phyloP scores from a whole-genome alignment of 2,113 vertebrate species.

The Nettapus auritus region DNA sequence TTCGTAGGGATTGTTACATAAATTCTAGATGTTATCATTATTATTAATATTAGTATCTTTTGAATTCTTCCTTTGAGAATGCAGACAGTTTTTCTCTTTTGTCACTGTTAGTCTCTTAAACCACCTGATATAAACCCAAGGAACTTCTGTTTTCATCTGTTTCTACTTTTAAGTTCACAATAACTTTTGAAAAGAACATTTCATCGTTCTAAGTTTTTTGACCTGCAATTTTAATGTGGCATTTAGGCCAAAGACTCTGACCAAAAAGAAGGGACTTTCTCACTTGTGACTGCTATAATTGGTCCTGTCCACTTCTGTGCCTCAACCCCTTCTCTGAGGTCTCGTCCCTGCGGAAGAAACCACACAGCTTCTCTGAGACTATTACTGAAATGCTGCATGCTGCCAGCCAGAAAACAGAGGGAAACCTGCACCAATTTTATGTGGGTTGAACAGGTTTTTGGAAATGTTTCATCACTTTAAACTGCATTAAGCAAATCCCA shows the following conservation, averaged over 20 bases:
- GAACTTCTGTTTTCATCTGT: not conserved
- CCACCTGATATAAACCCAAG: not conserved
- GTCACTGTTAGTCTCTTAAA: not conserved
- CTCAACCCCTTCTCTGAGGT: not conserved
- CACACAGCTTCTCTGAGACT: not conserved
- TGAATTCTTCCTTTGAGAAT: not conserved
- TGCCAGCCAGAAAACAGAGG: not conserved
- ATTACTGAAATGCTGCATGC: not conserved
- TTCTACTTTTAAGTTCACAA: not conserved
- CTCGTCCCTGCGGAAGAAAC: not conserved
- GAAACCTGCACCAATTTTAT: not conserved
- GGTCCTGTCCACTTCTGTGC: not conserved
- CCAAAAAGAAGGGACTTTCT: not conserved
- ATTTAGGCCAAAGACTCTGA: not conserved
- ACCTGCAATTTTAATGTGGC: not conserved
- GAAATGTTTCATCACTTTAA: not conserved
- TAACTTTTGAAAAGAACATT: not conserved
- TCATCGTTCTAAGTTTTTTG: not conserved
- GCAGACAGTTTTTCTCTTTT: not conserved
- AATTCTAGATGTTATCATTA: not conserved
- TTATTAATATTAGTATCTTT: not conserved
- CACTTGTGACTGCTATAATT: not conserved
- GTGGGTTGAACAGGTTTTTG: not conserved
- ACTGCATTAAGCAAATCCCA: not conserved
- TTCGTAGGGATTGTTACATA: not conserved